Conservation (phyloP, 2,888 invertebrate species). For the Chloroclysta siterata region DNA sequence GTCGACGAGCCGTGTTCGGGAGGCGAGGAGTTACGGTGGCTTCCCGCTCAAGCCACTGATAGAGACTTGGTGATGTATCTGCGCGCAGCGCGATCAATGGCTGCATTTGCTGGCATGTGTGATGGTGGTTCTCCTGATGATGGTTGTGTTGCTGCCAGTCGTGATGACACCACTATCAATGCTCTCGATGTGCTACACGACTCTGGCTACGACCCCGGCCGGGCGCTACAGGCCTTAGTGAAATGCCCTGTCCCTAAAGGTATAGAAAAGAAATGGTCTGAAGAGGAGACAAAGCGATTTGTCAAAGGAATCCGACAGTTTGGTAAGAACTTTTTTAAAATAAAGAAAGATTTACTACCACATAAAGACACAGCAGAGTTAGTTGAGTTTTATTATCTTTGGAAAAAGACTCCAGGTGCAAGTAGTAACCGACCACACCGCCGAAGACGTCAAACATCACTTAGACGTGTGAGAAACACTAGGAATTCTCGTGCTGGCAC, state of each 20-base stretch:
- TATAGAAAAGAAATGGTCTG: conserved; percentile 98
- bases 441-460: conserved; percentile 93
- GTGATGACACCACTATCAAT: conserved; percentile 99
- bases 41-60: conserved; percentile 96
- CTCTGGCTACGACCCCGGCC: conserved; percentile 97
- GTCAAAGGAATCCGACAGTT: conserved; percentile 99
- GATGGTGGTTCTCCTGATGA: conserved; percentile 98
- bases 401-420: conserved; percentile 99
- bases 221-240: conserved; percentile 97
- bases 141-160: conserved; percentile 97
- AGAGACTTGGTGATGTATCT: conserved; percentile 98
- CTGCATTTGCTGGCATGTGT: conserved; percentile 99
- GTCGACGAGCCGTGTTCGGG: conserved; percentile 79
- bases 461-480: conserved; percentile 94
- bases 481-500: conserved; percentile 93
- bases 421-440: conserved; percentile 98
- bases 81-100: conserved; percentile 98
- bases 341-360: conserved; percentile 97
- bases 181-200: conserved; percentile 98
- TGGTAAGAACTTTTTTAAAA: conserved; percentile 99
- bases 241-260: conserved; percentile 99
- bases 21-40: conserved; percentile 96
- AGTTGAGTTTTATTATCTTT: conserved; percentile 99
- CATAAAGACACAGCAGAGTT: conserved; percentile 98
- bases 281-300: conserved; percentile 99